These are phyloP conservation scores for Tuta absoluta DNA, from an alignment of 2,888 invertebrate genomes.

Conservation along the genomic window DNA sequence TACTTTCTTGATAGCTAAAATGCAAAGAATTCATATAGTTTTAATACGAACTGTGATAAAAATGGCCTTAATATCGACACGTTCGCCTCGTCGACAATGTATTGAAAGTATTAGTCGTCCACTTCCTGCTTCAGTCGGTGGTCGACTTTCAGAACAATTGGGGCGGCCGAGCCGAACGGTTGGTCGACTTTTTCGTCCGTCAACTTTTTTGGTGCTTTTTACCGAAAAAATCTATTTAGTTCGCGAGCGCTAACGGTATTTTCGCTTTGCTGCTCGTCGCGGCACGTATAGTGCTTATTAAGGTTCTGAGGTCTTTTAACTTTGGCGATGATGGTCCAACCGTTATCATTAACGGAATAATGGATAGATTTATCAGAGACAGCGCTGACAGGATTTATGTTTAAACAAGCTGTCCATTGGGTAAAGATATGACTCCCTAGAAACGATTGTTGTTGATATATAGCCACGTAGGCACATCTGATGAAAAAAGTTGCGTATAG, in stretches of 20 bases:
- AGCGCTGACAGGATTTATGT: slow-evolving; percentile 10
- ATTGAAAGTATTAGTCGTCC: slow-evolving; percentile 5
- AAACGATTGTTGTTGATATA: no score
- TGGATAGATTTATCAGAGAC: slow-evolving; percentile 28
- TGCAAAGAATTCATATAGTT: not conserved
- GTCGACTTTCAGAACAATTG: slow-evolving; percentile 58
- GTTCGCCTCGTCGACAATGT: not conserved
- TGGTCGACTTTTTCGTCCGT: slow-evolving; percentile 65
- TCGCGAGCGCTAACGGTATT: slow-evolving; percentile 70
- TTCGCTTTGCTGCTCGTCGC: slow-evolving; percentile 55
- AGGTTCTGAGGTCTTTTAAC: slow-evolving; percentile 58
- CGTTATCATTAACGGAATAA: slow-evolving; percentile 56
- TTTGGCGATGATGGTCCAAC: slow-evolving; percentile 46
- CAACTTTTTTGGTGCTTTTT: slow-evolving; percentile 75
- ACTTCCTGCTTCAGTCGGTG: slow-evolving; percentile 35
- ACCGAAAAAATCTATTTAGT: slow-evolving; percentile 71
- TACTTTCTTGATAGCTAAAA: not conserved
- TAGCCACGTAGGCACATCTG: no score
- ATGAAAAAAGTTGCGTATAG: no score
- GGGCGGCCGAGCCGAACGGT: slow-evolving; percentile 64
- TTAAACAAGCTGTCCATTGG: not conserved
- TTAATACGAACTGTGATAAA: not conserved
- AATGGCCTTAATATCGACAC: slow-evolving; percentile 4
- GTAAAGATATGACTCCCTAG: no score
- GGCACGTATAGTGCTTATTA: slow-evolving; percentile 64